phyloP scores from a whole-genome alignment of 2,888 invertebrate species.

The Hesperia comma region DNA sequence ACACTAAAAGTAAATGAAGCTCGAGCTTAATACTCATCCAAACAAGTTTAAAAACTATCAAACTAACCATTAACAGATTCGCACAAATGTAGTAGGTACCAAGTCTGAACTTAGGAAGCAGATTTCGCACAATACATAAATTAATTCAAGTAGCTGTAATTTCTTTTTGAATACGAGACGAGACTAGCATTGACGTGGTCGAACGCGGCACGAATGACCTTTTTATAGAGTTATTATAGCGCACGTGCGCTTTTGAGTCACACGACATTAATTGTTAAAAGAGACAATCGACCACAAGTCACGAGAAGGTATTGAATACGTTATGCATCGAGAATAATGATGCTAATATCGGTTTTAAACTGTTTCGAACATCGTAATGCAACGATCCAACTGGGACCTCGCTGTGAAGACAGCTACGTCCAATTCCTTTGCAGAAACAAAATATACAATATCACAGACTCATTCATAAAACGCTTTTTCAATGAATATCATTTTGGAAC shows the following conservation, averaged over 20 bases:
- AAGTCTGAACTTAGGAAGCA: not conserved
- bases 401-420: constrained; percentile 17
- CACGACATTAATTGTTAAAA: constrained; percentile 69
- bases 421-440: constrained; percentile 20
- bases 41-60: constrained; percentile 50
- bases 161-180: constrained; percentile 43
- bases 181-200: constrained; percentile 50
- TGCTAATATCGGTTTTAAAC: constrained; percentile 53
- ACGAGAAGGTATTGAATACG: constrained; percentile 65
- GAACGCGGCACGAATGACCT: constrained; percentile 68
- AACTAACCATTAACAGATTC: constrained; percentile 49
- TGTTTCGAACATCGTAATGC: constrained; percentile 30
- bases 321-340: constrained; percentile 70
- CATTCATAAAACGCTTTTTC: not conserved
- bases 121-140: constrained; percentile 2
- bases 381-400: constrained; percentile 9
- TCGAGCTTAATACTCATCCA: constrained; percentile 57
- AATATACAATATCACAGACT: not conserved
- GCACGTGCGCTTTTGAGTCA: constrained; percentile 68
- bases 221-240: constrained; percentile 64
- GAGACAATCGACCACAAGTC: constrained; percentile 73
- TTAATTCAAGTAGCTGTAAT: constrained; percentile 46
- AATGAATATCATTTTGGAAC: constrained; percentile 1
- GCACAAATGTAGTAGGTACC: constrained; percentile 16
- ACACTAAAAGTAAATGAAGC: constrained; percentile 66